Evolutionary conservation across 2,113 vertebrate species (phyloP), one percentile per base, ranked within the genome.

Genomic region (Neogobius melanostomus): DNA sequence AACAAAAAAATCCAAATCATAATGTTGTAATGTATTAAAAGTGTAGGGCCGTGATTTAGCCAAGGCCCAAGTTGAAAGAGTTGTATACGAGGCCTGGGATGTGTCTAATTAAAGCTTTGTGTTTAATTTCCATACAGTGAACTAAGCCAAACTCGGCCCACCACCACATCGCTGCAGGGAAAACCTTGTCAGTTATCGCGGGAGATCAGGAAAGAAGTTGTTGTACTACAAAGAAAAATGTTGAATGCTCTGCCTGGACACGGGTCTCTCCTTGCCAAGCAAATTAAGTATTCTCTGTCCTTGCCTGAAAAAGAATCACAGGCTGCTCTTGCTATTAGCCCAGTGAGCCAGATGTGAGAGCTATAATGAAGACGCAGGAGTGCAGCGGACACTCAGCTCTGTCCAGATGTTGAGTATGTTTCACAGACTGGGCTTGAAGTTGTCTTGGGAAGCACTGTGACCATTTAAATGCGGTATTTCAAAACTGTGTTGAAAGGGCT

Each of bases 221-320:
- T 52, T 64, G 66, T 64, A 68, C 68, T 62, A 16, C 79, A 69
- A 75, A 85, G 68, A 69, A 69, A 70, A 80, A 82, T 69, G 66
- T 63, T 71, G 57, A 71, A 68, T 69, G 42, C 75, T 74, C 57
- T 2, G 64, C 69, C 59, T 70, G 81, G 74, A 88, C 77, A 74
- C 54, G 79, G 67, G 76, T 82, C 57, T 64, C 70, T 85, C 84
- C 66, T 83, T 80, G 84, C 87, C 84, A 87, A 84, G 74, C 66
- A 77, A 88, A 86, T 89, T 80, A 85, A 88, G 84, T 76, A 82
- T 74, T 64, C 79, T 68, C 62, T 75, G 66, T 82, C 82, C 78
- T 83, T 73, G 82, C 72, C 71, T 82, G 69, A 83, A 75, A 75
- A 46, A 80, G 80, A 72, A 78, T 85, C 77, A 77, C 28, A 69